Evolutionary conservation across 1,140 invertebrate genomes (phyloP).

Genomic region (Papilio machaon): DNA sequence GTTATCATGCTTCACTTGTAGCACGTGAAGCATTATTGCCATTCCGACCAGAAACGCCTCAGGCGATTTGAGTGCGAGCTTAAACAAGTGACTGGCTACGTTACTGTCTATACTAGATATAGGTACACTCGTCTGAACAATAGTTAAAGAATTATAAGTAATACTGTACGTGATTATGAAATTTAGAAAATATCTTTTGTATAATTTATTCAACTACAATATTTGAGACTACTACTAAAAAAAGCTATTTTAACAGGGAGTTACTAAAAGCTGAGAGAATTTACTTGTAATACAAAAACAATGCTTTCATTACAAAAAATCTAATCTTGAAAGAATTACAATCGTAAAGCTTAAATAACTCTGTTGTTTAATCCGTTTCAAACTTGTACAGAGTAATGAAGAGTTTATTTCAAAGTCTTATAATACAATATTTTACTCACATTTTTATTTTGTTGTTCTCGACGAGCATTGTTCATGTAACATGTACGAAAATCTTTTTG

Average conservation of each 20-base stretch:
- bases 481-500: conserved; percentile 10
- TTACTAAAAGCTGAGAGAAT: too few relatives aligned
- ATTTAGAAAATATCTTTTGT: too few relatives aligned
- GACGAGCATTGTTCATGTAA: not conserved
- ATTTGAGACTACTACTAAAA: too few relatives aligned
- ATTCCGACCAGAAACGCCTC: conserved; percentile 16
- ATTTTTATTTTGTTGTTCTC: not conserved
- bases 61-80: conserved; percentile 1
- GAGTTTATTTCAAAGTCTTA: not conserved
- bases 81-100: not conserved
- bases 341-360: too few relatives aligned
- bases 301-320: too few relatives aligned
- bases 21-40: conserved; percentile 15
- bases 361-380: not conserved
- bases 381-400: not conserved
- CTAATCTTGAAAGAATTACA: too few relatives aligned
- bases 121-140: not conserved
- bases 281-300: too few relatives aligned
- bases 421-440: not conserved
- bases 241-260: too few relatives aligned
- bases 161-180: too few relatives aligned
- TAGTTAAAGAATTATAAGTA: not conserved
- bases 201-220: too few relatives aligned
- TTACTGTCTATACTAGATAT: not conserved
- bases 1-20: conserved; percentile 26